Percentiles rank a stretch among this genome's conserved stretches.
Conservation (phyloP, 1,140 invertebrate species). For the Holotrichia oblita region DNA sequence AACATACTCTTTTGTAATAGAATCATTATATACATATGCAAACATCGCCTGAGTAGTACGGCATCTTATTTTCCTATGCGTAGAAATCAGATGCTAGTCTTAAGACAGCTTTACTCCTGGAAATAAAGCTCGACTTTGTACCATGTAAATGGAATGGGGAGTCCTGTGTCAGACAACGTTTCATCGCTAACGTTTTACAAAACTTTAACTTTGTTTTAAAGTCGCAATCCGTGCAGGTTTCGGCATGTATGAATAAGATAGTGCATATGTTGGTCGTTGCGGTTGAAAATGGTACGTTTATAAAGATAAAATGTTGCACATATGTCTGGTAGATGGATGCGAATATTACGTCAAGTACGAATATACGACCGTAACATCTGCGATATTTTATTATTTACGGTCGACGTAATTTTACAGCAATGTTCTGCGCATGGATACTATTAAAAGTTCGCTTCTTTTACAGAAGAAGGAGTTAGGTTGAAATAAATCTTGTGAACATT, state of each 20-base stretch:
- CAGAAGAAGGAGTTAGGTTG: no score
- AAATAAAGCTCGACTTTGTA: conserved; percentile 12
- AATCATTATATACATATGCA: no score
- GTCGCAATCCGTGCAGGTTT: not conserved
- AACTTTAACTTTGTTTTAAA: not conserved
- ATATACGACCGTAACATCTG: not conserved
- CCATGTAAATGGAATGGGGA: not conserved
- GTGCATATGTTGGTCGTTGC: not conserved
- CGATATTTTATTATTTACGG: not conserved
- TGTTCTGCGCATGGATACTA: not conserved
- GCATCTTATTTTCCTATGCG: not conserved
- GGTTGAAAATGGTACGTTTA: conserved; percentile 10
- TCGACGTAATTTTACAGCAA: not conserved
- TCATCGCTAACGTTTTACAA: not conserved
- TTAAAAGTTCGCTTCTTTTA: no score
- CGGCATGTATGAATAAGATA: not conserved
- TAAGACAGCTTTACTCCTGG: not conserved
- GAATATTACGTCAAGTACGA: not conserved
- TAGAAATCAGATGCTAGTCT: not conserved
- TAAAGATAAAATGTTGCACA: conserved; percentile 7
- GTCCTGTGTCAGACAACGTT: not conserved
- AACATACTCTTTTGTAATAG: no score
- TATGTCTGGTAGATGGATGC: not conserved
- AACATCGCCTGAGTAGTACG: no score
- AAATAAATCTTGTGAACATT: no score